Percentiles rank a stretch among this genome's conserved stretches.
These are phyloP conservation scores for Drosophila algonquin DNA, from an alignment of 2,888 invertebrate genomes.

Conservation along the genomic window DNA sequence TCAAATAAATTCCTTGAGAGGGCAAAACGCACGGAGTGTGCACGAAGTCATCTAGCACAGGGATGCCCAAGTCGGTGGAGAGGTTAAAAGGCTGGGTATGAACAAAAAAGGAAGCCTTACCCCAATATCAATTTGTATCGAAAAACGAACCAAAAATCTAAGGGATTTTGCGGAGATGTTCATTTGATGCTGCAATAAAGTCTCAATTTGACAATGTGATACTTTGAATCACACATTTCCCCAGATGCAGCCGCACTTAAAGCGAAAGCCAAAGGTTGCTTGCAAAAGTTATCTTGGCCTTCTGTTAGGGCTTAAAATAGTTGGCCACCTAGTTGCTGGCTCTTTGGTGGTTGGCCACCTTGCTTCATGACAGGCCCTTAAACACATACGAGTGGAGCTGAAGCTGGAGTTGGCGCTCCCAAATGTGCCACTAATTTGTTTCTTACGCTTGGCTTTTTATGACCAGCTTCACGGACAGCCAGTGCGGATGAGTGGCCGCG, in stretches of 20 bases:
- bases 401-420: constrained; percentile 52
- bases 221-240: not conserved
- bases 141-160: no score
- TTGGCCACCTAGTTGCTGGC: not conserved
- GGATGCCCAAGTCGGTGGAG: no score
- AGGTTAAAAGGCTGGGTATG: no score
- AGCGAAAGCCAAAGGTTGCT: not conserved
- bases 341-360: not conserved
- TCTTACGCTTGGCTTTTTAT: constrained; percentile 53
- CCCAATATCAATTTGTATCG: no score
- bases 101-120: no score
- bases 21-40: not conserved
- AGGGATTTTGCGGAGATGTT: not conserved
- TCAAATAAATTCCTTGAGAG: not conserved
- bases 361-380: constrained; percentile 51
- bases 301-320: not conserved
- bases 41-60: no score
- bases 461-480: constrained; percentile 41
- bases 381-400: constrained; percentile 35
- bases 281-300: not conserved
- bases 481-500: not conserved
- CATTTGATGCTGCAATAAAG: not conserved
- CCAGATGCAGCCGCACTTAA: not conserved
- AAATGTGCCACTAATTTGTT: constrained; percentile 39
- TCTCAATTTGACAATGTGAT: not conserved